Evolutionary conservation across 2,113 vertebrate genomes (phyloP).

Genomic region (Panthera uncia): DNA sequence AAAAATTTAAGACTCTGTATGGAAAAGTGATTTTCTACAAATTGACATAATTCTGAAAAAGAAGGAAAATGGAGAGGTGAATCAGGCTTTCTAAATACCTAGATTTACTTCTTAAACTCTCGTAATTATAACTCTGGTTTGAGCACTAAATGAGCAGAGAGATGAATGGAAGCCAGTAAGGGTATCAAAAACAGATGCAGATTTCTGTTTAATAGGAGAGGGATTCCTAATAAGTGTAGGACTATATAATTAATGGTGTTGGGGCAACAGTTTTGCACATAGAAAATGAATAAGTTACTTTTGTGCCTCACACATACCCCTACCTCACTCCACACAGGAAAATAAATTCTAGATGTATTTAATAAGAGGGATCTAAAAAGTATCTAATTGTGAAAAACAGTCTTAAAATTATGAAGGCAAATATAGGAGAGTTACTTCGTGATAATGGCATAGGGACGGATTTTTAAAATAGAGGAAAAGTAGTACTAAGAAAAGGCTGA

Average conservation of each 20-base stretch:
- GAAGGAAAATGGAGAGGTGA: not conserved
- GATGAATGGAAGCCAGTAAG: not conserved
- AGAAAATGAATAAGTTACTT: not conserved
- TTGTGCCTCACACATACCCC: not conserved
- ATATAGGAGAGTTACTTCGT: not conserved
- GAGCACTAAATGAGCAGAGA: not conserved
- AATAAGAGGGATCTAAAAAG: not conserved
- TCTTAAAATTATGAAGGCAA: not conserved
- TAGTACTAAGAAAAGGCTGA: not conserved
- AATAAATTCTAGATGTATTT: not conserved
- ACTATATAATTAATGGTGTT: not conserved
- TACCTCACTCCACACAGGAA: not conserved
- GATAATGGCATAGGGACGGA: not conserved
- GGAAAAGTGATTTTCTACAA: not conserved
- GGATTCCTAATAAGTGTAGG: not conserved
- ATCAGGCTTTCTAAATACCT: not conserved
- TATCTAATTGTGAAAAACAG: not conserved
- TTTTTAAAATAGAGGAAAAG: not conserved
- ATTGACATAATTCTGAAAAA: conserved; percentile 1
- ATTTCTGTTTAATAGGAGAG: not conserved
- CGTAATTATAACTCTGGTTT: not conserved
- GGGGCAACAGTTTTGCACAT: not conserved
- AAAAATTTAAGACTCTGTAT: not conserved
- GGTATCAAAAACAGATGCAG: not conserved
- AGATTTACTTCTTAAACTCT: not conserved